Evolutionary conservation across 2,888 invertebrate genomes (phyloP).

Genomic region (Sceliomorpha sp.): DNA sequence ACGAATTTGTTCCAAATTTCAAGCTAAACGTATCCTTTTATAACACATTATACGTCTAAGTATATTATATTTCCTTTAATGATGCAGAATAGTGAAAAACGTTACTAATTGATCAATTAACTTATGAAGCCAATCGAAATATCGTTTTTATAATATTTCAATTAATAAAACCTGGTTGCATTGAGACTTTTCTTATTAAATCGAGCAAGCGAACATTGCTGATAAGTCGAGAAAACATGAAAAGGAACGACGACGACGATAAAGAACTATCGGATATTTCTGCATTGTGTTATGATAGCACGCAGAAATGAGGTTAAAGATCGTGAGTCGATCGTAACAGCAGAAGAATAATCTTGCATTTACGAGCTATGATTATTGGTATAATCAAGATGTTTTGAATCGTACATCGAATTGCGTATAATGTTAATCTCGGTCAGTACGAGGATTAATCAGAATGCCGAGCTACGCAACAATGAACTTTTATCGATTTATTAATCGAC

Average conservation of each 20-base stretch:
- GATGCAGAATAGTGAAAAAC: no score
- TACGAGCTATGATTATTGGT: conserved; percentile 29
- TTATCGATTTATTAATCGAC: conserved; percentile 66
- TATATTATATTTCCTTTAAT: no score
- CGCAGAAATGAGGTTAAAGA: background rate
- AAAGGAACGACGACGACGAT: background rate
- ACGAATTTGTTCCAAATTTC: conserved; percentile 11
- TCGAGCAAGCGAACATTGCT: no score
- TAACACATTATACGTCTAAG: no score
- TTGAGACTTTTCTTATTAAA: no score
- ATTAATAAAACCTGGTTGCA: no score
- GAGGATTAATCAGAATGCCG: conserved; percentile 25
- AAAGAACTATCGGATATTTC: background rate
- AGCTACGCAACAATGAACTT: conserved; percentile 61
- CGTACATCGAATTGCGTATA: conserved; percentile 49
- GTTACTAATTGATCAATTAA: no score
- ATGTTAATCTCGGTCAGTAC: conserved; percentile 44
- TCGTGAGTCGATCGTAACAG: background rate
- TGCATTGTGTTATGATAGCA: background rate
- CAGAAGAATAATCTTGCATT: conserved; percentile 32
- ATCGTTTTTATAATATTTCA: no score
- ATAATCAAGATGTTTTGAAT: conserved; percentile 55
- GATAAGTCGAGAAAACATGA: background rate
- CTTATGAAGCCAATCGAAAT: no score
- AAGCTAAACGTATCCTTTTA: no score